Conservation (phyloP, 2,888 invertebrate genomes). For the Agrochola lota region DNA sequence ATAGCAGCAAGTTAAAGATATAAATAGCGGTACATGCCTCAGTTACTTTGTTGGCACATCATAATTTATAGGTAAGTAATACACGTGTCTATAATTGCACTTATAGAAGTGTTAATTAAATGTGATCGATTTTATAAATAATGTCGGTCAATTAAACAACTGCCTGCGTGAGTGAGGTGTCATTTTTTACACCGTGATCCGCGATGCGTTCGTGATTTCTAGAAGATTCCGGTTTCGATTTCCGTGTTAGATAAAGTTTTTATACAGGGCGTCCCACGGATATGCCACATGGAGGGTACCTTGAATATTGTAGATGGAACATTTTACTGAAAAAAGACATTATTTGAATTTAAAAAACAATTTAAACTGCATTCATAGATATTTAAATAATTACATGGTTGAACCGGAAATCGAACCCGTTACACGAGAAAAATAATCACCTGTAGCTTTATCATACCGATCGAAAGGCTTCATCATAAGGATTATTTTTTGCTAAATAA, state of each 20-base stretch:
- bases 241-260: neutral
- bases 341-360: too few relatives aligned
- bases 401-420: too few relatives aligned
- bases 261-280: too few relatives aligned
- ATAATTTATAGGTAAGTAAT: neutral
- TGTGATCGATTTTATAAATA: constrained; percentile 9
- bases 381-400: too few relatives aligned
- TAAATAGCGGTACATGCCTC: neutral
- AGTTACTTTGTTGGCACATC: constrained; percentile 4
- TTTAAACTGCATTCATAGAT: too few relatives aligned
- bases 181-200: neutral
- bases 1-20: neutral
- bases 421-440: too few relatives aligned
- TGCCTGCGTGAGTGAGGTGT: neutral
- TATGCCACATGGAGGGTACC: too few relatives aligned
- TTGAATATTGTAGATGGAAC: too few relatives aligned
- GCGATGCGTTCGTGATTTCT: neutral
- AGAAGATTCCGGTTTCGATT: neutral
- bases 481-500: too few relatives aligned
- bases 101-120: neutral
- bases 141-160: constrained; percentile 3
- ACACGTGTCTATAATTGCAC: constrained; percentile 23
- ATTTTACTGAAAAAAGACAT: too few relatives aligned
- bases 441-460: too few relatives aligned
- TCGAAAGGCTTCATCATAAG: too few relatives aligned